These are phyloP conservation scores for Schlechtendalia chinensis DNA, from an alignment of 1,140 invertebrate genomes.

Conservation along the genomic window DNA sequence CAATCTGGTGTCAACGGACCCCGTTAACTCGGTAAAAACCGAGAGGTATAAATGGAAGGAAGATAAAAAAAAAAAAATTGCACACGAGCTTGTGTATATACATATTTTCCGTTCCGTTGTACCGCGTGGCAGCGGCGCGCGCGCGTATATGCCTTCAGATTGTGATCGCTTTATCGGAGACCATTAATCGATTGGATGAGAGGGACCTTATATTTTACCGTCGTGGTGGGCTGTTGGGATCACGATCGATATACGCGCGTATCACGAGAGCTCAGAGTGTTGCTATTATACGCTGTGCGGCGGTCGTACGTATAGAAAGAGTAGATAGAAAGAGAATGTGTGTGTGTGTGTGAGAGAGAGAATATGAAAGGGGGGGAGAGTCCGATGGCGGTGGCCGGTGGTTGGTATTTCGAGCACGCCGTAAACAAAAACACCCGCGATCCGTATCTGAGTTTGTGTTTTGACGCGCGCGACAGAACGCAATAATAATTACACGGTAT, in stretches of 20 bases:
- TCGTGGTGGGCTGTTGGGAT: conserved; percentile 21
- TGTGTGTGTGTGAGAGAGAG: too few species aligned
- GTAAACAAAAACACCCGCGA: conserved; percentile 35
- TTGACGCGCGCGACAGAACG: conserved; percentile 34
- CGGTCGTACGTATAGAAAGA: too few species aligned
- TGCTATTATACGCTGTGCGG: not conserved
- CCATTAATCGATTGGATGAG: conserved; percentile 38
- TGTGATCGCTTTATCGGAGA: conserved; percentile 46
- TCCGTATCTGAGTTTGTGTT: conserved; percentile 30
- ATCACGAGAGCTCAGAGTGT: conserved; percentile 2
- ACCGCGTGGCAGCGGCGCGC: not conserved
- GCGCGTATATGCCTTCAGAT: conserved; percentile 9
- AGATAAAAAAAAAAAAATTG: conserved; percentile 37
- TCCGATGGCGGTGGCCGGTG: too few species aligned
- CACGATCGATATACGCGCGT: conserved; percentile 29
- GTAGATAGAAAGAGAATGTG: too few species aligned
- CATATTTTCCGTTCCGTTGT: not conserved
- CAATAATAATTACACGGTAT: conserved; percentile 40
- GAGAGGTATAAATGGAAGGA: conserved; percentile 4
- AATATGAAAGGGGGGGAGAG: not conserved
- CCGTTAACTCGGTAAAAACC: conserved; percentile 7
- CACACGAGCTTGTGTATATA: not conserved
- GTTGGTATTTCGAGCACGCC: conserved; percentile 7
- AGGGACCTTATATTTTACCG: conserved; percentile 4
- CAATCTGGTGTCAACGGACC: conserved; percentile 35